Percentiles rank a stretch among this genome's conserved stretches.
Conservation (phyloP, 30 jellyfish, hydroid and myxozoan species). For the Aurelia coerulea region DNA sequence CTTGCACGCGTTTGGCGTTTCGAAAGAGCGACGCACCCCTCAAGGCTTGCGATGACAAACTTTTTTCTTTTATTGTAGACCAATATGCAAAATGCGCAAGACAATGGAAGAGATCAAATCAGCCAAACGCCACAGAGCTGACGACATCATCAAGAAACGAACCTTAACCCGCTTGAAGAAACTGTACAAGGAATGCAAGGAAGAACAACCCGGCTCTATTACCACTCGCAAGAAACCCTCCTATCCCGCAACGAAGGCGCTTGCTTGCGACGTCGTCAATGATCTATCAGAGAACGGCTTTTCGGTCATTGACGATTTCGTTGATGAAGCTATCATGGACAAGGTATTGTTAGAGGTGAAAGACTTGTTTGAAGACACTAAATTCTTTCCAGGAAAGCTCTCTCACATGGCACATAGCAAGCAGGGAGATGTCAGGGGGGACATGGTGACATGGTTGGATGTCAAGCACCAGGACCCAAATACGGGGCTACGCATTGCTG, state of each 20-base stretch:
- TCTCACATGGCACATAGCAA: neutral
- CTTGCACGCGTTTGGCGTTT: too few species aligned
- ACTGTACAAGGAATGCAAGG: neutral
- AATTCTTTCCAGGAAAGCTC: conserved; percentile 42
- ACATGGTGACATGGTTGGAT: conserved; percentile 70
- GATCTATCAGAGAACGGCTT: conserved; percentile 52
- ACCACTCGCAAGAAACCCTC: conserved; percentile 13
- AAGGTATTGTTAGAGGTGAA: conserved; percentile 39
- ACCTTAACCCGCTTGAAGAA: conserved; percentile 19
- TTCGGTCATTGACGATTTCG: conserved; percentile 48
- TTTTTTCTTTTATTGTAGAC: neutral
- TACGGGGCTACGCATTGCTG: conserved; percentile 36
- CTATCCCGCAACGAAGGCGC: conserved; percentile 21
- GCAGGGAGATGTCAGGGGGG: conserved; percentile 39
- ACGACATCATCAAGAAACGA: conserved; percentile 21
- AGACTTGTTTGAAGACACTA: neutral
- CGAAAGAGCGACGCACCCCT: too few species aligned
- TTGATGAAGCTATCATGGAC: conserved; percentile 26
- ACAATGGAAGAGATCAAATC: conserved; percentile 33
- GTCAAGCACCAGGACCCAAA: conserved; percentile 16
- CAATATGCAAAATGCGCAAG: conserved; percentile 30
- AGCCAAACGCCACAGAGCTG: conserved; percentile 37
- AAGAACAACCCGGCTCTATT: conserved; percentile 21
- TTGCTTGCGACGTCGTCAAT: conserved; percentile 18
- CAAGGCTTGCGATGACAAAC: too few species aligned